Evolutionary conservation across 2,113 vertebrate species (phyloP), one percentile per base, ranked within the genome.

Genomic region (Callopanchax toddi): DNA sequence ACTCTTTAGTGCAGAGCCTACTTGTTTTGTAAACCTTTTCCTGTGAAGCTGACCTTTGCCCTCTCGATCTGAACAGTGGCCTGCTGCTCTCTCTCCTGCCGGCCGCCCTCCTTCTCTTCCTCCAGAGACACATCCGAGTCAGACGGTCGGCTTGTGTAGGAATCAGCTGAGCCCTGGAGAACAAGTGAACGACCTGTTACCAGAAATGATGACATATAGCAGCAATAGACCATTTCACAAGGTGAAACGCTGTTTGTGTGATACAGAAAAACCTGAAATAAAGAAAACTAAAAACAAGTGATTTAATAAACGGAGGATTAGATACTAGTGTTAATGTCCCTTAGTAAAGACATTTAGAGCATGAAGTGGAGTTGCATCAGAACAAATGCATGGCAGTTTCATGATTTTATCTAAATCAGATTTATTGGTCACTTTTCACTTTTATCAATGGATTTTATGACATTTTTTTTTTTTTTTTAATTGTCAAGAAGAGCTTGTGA

Each of bases 101-200:
- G 93, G 69, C 96, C 95, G 0, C 95, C 95, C 93, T 97, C 95
- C 89, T 96, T 94, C 68, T 99, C 97, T 83, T 98, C 96, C 81
- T 99, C 97, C 94, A 99, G 82, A 78, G 97, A 99, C 75, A 96
- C 96, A 95, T 98, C 96, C 6, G 96, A 99, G 91, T 98, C 97
- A n/a, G 97, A 99, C 1, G 97, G 97, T 89, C 96, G 96, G 93
- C 96, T 99, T 66, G 95, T 98, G 93, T 98, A 98, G 22, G 97
- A 99, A 91, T 99, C 97, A 84, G 97, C 97, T 90, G 97, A 99
- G 86, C 96, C 96, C 97, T 99, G 91, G 0, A 84, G 89, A 61
- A 22, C 66, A 76, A 87, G 20, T 17, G 22, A 20, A 67, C 10
- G 11, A 20, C 11, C 34, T 1, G 12, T 60, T 15, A 69, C 20